phyloP scores from a whole-genome alignment of 1,140 invertebrate species.

The Tribolium castaneum region DNA sequence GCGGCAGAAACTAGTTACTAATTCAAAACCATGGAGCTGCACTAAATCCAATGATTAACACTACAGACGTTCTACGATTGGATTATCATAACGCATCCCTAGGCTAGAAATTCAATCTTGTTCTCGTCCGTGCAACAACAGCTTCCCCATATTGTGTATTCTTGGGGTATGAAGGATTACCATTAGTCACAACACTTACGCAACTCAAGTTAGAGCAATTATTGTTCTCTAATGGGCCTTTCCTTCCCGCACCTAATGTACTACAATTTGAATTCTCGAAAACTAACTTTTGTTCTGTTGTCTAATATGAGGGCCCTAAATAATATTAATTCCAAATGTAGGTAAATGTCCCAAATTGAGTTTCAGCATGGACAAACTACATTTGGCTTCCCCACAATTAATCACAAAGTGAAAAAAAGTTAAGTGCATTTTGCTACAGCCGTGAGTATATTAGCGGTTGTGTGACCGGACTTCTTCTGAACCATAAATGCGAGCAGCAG shows the following conservation, averaged over 20 bases:
- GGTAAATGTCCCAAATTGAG: background rate
- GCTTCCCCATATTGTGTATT: background rate
- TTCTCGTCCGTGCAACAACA: conserved; percentile 1
- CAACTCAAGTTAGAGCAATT: conserved; percentile 13
- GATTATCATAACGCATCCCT: conserved; percentile 9
- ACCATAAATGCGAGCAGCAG: background rate
- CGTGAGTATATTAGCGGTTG: background rate
- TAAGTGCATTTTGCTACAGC: background rate
- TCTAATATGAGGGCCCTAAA: background rate
- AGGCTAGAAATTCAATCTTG: conserved; percentile 14
- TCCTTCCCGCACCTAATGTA: background rate
- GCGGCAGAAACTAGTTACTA: too few species aligned
- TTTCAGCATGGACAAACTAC: background rate
- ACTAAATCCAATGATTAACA: background rate
- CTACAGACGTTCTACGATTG: background rate
- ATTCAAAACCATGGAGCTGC: too few species aligned
- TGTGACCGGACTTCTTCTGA: background rate
- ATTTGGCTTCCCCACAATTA: background rate
- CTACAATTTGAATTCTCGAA: background rate
- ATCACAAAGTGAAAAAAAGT: background rate
- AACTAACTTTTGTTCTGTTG: background rate
- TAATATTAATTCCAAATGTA: conserved; percentile 9
- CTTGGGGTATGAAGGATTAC: conserved; percentile 30
- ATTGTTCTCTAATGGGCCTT: conserved; percentile 27
- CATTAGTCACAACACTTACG: conserved; percentile 28